Percentiles rank a stretch among this genome's conserved stretches.
These are phyloP conservation scores for Alloplasta piceator DNA, from an alignment of 2,888 invertebrate species.

Conservation along the genomic window DNA sequence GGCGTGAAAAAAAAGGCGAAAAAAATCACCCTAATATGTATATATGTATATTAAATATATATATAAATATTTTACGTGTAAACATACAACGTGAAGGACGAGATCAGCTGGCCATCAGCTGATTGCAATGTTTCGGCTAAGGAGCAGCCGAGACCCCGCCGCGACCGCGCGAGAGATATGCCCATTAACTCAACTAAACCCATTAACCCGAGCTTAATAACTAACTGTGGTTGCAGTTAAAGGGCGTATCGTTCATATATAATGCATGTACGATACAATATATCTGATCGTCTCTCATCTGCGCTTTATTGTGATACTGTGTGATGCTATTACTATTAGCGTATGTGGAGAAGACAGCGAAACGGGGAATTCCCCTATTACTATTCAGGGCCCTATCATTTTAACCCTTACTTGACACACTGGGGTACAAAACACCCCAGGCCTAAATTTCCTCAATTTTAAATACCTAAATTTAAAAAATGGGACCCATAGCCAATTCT, in stretches of 20 bases:
- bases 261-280: not conserved
- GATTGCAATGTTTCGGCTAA: constrained; percentile 70
- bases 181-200: constrained; percentile 76
- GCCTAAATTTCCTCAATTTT: no score
- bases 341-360: not conserved
- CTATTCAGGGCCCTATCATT: no score
- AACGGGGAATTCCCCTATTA: constrained; percentile 45
- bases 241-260: constrained; percentile 25
- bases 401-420: no score
- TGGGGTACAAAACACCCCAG: no score
- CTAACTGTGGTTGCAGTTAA: constrained; percentile 51
- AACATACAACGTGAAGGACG: constrained; percentile 6
- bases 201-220: constrained; percentile 78
- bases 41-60: no score
- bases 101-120: constrained; percentile 81
- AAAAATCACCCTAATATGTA: no score
- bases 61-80: not conserved
- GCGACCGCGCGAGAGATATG: constrained; percentile 59
- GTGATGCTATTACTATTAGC: not conserved
- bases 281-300: not conserved
- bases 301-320: not conserved
- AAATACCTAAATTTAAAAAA: no score
- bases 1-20: no score
- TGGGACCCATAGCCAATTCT: no score
- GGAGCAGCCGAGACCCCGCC: constrained; percentile 32